phyloP scores from a whole-genome alignment of 2,797 vertebrate genomes.

The Rhinella marina region DNA sequence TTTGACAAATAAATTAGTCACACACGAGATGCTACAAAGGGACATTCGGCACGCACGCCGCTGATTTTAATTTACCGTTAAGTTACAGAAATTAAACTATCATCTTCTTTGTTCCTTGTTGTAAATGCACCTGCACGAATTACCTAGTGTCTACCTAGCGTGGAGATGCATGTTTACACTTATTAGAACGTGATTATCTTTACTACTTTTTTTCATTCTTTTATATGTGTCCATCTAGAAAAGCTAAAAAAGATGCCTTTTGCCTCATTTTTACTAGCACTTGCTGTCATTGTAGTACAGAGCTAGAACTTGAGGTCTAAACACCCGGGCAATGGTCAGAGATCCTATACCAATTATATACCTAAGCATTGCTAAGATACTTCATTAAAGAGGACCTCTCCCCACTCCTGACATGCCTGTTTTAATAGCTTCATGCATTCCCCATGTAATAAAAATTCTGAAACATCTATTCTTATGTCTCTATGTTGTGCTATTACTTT shows the following conservation, averaged over 20 bases:
- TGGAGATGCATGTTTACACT: background rate
- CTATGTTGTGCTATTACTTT: too few relatives aligned
- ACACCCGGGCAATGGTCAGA: background rate
- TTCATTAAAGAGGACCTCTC: too few relatives aligned
- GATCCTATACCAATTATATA: background rate
- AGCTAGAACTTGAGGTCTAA: background rate
- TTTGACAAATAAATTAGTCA: slow-evolving; percentile 55
- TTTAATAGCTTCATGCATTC: too few relatives aligned
- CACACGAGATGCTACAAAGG: slow-evolving; percentile 16
- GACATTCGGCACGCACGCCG: slow-evolving; percentile 15
- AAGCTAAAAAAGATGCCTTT: background rate
- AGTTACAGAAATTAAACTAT: slow-evolving; percentile 55
- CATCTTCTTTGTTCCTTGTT: slow-evolving; percentile 13
- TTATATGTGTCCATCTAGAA: background rate
- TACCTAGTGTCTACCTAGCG: background rate
- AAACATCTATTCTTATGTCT: too few relatives aligned
- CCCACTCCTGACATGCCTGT: too few relatives aligned
- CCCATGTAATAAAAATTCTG: too few relatives aligned
- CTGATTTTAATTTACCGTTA: slow-evolving; percentile 50
- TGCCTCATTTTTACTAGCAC: background rate
- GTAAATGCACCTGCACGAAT: slow-evolving; percentile 31
- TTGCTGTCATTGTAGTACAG: background rate
- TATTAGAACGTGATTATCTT: background rate
- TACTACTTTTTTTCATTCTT: background rate
- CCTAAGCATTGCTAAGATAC: too few relatives aligned